phyloP scores from a whole-genome alignment of 2,888 invertebrate species.

The Chalcosyrphus nemorum region DNA sequence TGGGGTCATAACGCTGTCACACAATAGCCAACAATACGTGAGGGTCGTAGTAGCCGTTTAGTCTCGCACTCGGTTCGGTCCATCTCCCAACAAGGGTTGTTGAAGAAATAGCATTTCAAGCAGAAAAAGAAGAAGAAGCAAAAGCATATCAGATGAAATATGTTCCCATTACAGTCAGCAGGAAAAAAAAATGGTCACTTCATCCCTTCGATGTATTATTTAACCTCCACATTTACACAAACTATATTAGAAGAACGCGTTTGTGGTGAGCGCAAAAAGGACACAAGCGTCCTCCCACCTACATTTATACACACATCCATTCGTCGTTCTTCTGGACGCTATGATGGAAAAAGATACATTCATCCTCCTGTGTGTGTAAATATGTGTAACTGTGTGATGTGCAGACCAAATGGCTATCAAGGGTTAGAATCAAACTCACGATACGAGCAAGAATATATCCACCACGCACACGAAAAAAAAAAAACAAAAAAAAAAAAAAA shows the following conservation, averaged over 20 bases:
- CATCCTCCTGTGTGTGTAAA: conserved; percentile 11
- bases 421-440: conserved; percentile 67
- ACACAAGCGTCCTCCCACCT: conserved; percentile 64
- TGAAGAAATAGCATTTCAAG: conserved; percentile 48
- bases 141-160: conserved; percentile 70
- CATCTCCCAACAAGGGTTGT: conserved; percentile 52
- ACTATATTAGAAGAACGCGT: conserved; percentile 64
- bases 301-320: conserved; percentile 52
- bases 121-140: conserved; percentile 51
- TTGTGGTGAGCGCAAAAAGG: conserved; percentile 71
- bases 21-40: conserved; percentile 62
- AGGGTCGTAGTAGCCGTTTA: conserved; percentile 47
- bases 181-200: conserved; percentile 72
- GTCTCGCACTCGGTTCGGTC: conserved; percentile 47
- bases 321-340: conserved; percentile 52
- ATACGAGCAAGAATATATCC: conserved; percentile 4
- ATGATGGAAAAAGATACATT: conserved; percentile 41
- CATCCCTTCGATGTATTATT: conserved; percentile 64
- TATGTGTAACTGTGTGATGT: neutral
- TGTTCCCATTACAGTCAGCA: conserved; percentile 71
- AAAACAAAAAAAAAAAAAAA: conserved; percentile 29
- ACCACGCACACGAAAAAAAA: conserved; percentile 18
- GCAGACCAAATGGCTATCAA: conserved; percentile 69
- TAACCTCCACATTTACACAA: conserved; percentile 64
- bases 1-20: conserved; percentile 61